These are phyloP conservation scores for Papilio protenor DNA, from an alignment of 2,888 invertebrate species.

Conservation along the genomic window DNA sequence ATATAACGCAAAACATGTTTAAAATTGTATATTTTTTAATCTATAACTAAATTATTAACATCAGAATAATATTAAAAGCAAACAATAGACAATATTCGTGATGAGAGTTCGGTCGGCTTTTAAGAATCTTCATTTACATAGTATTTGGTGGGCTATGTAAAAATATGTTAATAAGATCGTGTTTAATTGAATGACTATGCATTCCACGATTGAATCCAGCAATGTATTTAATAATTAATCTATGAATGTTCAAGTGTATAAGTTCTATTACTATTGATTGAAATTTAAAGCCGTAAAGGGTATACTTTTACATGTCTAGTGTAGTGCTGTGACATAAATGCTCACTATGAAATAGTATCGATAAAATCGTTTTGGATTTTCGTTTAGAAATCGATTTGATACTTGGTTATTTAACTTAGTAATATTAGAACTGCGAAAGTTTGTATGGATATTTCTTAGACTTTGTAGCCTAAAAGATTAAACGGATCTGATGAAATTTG, in stretches of 20 bases:
- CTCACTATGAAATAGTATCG: slow-evolving; percentile 20
- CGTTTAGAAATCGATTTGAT: not conserved
- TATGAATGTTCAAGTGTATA: slow-evolving; percentile 13
- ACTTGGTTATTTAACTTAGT: not conserved
- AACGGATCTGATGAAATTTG: too few species aligned
- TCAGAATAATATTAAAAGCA: slow-evolving; percentile 55
- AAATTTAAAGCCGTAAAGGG: slow-evolving; percentile 9
- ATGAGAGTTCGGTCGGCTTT: slow-evolving; percentile 52
- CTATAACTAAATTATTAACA: slow-evolving; percentile 45
- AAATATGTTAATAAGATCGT: slow-evolving; percentile 40
- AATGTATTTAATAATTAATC: slow-evolving; percentile 23
- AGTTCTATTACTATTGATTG: slow-evolving; percentile 21
- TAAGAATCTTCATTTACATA: slow-evolving; percentile 43
- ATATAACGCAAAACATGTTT: not conserved
- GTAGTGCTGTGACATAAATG: slow-evolving; percentile 32
- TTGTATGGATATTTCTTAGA: too few species aligned
- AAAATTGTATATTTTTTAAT: not conserved
- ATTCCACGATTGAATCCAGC: not conserved
- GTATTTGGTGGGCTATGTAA: slow-evolving; percentile 35
- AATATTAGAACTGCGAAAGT: not conserved
- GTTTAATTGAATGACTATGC: slow-evolving; percentile 36
- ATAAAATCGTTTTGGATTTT: slow-evolving; percentile 1
- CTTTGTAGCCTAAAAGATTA: too few species aligned
- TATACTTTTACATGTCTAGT: not conserved
- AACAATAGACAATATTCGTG: slow-evolving; percentile 54